These are phyloP conservation scores for Engraulis encrasicolus DNA, from an alignment of 2,113 vertebrate species.

Conservation along the genomic window DNA sequence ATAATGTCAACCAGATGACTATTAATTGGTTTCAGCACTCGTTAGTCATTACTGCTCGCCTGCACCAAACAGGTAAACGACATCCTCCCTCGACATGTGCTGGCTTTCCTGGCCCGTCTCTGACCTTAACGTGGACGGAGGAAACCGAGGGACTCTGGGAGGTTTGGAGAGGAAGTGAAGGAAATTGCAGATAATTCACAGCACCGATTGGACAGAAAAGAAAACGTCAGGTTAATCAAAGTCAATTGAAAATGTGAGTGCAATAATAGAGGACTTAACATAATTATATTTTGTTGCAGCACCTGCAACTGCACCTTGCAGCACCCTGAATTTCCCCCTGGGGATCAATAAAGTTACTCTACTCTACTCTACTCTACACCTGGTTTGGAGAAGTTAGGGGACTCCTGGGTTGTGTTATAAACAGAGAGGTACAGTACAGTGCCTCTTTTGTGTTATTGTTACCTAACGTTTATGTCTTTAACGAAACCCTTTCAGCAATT, in stretches of 20 bases:
- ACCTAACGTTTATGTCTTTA: background rate
- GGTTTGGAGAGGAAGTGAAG: slow-evolving; percentile 32
- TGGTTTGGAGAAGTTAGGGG: background rate
- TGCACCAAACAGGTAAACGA: slow-evolving; percentile 20
- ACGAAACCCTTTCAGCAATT: background rate
- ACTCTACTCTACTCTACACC: no score
- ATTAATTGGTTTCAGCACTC: slow-evolving; percentile 38
- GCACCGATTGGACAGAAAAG: background rate
- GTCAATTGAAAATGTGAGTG: background rate
- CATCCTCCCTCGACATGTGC: slow-evolving; percentile 12
- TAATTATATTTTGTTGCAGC: background rate
- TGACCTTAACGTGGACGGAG: slow-evolving; percentile 27
- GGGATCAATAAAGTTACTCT: no score
- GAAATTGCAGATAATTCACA: slow-evolving; percentile 38
- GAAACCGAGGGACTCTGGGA: background rate
- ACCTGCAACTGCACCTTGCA: no score
- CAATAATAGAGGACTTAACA: background rate
- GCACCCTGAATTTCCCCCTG: no score
- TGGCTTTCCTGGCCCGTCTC: slow-evolving; percentile 6
- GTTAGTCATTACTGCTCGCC: slow-evolving; percentile 47
- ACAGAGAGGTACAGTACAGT: background rate
- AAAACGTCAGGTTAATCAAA: background rate
- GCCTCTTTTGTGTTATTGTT: background rate
- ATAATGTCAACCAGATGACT: slow-evolving; percentile 51
- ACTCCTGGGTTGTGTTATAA: background rate